Base-by-base conservation (phyloP, 2,797 vertebrate genomes). In the Ambastaia sidthimunki region DNA sequence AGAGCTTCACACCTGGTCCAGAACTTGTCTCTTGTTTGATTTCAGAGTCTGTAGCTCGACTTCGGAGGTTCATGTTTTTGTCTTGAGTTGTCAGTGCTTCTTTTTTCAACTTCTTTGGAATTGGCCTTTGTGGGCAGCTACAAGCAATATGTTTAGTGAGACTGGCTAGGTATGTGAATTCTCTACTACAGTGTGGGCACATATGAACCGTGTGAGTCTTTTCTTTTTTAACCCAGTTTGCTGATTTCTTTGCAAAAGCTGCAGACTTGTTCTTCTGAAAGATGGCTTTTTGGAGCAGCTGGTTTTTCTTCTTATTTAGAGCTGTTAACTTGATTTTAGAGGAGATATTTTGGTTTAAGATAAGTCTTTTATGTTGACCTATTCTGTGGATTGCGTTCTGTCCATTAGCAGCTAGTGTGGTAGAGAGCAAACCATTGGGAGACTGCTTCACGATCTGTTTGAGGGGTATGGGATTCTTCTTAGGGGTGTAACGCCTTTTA, bases 401-500 rank as follows among this genome's bases (percentile, higher is more conserved):
- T 15, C 93, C 94, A 4, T 81, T 82, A 15, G 89, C 69, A 7
- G 89, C 83, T 9, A 31, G 37, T 34, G 88, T 88, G n/a, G 95
- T 84, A 18, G 95, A 92, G 7, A 94, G 86, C 10, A 95, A 83
- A 0, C 97, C 96, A 0, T 98, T 98, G 47, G 92, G 96, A 60
- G 95, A 95, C 34, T 71, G 78, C 82, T 96, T 96, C 37, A 97
- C 94, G 2, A 96, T 97, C 86, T 98, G 95, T 63, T 95, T 97
- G 71, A 99, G 92, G 0, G 98, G 96, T 1, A 99, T 95, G 4
- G 98, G 98, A 80, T 99, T 99, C 85, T 99, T 99, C 92, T 98
- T 98, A 34, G 98, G 98, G 0, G 98, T 99, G 87, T 99, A 99
- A 72, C 98, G 94, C 88, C 95, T 98, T 88, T 98, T 99, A 85